Evolutionary conservation across 2,797 vertebrate species (phyloP).

Genomic region (Crocidura indochinensis): DNA sequence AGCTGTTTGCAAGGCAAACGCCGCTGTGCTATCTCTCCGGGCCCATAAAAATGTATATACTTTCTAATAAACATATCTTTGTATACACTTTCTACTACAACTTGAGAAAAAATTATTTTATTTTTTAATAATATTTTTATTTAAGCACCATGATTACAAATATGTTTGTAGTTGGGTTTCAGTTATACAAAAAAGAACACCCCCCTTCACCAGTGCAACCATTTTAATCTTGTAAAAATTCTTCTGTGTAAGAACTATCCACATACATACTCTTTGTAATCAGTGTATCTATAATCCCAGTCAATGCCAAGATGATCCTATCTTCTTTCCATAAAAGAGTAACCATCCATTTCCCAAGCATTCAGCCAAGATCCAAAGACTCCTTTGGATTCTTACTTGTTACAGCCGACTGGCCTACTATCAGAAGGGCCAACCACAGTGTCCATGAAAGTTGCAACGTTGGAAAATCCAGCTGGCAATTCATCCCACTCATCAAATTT

Average conservation of each 20-base stretch:
- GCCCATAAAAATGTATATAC: too few species aligned
- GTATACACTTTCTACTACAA: background rate
- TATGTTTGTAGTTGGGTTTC: too few species aligned
- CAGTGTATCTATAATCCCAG: background rate
- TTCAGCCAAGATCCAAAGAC: constrained; percentile 12
- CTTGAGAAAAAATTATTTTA: background rate
- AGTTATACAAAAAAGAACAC: too few species aligned
- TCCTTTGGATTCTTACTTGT: constrained; percentile 92
- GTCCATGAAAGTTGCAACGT: constrained; percentile 94
- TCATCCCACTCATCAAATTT: constrained; percentile 98
- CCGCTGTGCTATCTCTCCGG: too few species aligned
- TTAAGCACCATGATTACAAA: too few species aligned
- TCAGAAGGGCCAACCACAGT: constrained; percentile 89
- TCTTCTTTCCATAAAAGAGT: constrained; percentile 36
- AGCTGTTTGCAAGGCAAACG: too few species aligned
- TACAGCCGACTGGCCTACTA: constrained; percentile 92
- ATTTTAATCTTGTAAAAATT: constrained; percentile 57
- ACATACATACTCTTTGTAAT: constrained; percentile 33
- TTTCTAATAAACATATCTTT: background rate
- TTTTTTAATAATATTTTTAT: too few species aligned
- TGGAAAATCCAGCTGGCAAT: constrained; percentile 96
- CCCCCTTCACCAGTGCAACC: background rate
- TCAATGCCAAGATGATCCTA: constrained; percentile 15
- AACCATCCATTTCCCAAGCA: background rate
- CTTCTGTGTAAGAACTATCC: background rate